Evolutionary conservation across 2,888 invertebrate genomes (phyloP).

Genomic region (Conchocele bisecta): DNA sequence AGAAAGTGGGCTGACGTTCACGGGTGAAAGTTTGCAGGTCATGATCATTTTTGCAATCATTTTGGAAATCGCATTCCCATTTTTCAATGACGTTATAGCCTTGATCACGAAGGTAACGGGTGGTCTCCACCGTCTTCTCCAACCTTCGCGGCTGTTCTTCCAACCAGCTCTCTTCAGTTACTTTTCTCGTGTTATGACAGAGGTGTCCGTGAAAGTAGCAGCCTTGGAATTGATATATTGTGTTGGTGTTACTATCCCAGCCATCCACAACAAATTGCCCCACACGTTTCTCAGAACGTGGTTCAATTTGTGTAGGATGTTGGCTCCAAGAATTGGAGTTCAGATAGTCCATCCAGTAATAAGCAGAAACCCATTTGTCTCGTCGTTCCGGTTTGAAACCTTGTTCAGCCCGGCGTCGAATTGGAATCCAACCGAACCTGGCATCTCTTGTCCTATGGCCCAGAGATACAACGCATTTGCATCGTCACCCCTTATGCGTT

Average conservation of each 20-base stretch:
- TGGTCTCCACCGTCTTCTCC: too few species aligned
- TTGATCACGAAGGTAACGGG: too few species aligned
- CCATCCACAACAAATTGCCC: conserved; percentile 29
- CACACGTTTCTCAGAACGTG: conserved; percentile 19
- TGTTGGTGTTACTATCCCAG: conserved; percentile 1
- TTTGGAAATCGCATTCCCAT: conserved; percentile 23
- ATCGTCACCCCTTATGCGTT: conserved; percentile 38
- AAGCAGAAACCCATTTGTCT: conserved; percentile 18
- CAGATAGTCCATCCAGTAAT: conserved; percentile 35
- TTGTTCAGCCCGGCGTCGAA: conserved; percentile 25
- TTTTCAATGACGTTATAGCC: conserved; percentile 2
- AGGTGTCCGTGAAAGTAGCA: not conserved
- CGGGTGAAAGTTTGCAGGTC: not conserved
- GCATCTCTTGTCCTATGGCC: conserved; percentile 31
- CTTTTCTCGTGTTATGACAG: too few species aligned
- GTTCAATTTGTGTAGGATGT: conserved; percentile 30
- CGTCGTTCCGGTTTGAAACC: conserved; percentile 33
- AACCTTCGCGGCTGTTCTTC: too few species aligned
- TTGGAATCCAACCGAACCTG: conserved; percentile 22
- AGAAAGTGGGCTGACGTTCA: not conserved
- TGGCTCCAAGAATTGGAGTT: conserved; percentile 5
- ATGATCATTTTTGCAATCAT: not conserved
- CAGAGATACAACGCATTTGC: conserved; percentile 41
- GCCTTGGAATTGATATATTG: conserved; percentile 37
- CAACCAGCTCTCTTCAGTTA: too few species aligned